phyloP scores from a whole-genome alignment of 2,888 invertebrate species.

The Dryadula phaetusa region DNA sequence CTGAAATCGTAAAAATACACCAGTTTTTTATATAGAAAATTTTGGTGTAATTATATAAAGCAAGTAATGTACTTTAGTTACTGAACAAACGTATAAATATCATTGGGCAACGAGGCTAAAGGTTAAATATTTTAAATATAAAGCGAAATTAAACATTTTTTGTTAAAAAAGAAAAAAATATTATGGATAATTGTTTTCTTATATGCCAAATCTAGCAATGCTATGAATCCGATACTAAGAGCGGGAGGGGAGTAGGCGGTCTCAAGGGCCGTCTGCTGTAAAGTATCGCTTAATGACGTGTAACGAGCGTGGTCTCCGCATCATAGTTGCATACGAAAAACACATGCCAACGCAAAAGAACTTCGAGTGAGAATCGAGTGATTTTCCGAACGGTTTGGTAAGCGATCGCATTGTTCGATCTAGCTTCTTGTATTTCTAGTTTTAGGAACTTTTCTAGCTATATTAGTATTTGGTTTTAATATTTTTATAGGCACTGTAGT shows the following conservation, averaged over 20 bases:
- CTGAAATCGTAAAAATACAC: constrained; percentile 7
- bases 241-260: constrained; percentile 65
- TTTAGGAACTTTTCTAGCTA: not conserved
- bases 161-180: not conserved
- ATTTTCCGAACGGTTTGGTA: constrained; percentile 46
- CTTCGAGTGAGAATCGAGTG: constrained; percentile 46
- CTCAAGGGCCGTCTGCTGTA: constrained; percentile 83
- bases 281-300: constrained; percentile 85
- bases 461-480: not conserved
- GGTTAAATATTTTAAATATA: not conserved
- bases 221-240: constrained; percentile 49
- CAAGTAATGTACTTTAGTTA: not conserved
- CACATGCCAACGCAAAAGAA: constrained; percentile 44
- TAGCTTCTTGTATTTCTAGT: constrained; percentile 2
- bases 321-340: constrained; percentile 65
- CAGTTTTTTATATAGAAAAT: constrained; percentile 12
- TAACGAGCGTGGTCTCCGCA: constrained; percentile 77
- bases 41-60: not conserved
- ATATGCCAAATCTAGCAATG: constrained; percentile 56
- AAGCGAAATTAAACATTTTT: not conserved
- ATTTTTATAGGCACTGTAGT: not conserved
- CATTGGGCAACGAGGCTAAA: no score
- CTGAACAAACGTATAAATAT: not conserved
- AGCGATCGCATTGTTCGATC: constrained; percentile 49
- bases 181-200: constrained; percentile 7